phyloP scores from a whole-genome alignment of 2,797 vertebrate genomes.

The Hyperoplus lanceolatus region DNA sequence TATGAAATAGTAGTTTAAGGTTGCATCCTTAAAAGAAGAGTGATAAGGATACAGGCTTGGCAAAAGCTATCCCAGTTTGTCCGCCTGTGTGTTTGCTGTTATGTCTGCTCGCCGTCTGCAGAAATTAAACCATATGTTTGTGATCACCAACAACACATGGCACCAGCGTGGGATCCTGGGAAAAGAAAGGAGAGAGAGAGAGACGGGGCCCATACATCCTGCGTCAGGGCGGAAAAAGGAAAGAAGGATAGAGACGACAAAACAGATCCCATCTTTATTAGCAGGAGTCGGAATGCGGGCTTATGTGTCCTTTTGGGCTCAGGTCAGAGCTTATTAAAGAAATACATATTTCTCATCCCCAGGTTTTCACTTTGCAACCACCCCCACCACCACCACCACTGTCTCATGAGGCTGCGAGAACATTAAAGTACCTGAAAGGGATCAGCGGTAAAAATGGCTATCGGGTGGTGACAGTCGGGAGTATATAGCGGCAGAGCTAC shows the following conservation, averaged over 20 bases:
- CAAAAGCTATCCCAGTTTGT: conserved; percentile 42
- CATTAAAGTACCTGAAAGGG: conserved; percentile 80
- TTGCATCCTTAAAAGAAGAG: conserved; percentile 19
- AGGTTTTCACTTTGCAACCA: conserved; percentile 38
- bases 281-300: conserved; percentile 49
- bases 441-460: conserved; percentile 80
- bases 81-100: conserved; percentile 66
- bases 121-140: conserved; percentile 79
- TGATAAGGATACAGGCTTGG: conserved; percentile 5
- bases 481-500: conserved; percentile 81
- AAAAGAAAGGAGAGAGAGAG: conserved; percentile 56
- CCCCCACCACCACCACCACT: conserved; percentile 29
- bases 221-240: conserved; percentile 51
- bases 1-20: conserved; percentile 2
- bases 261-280: conserved; percentile 73
- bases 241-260: conserved; percentile 54
- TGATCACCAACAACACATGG: conserved; percentile 83
- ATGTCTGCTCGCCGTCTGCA: conserved; percentile 68
- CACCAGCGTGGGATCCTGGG: conserved; percentile 73
- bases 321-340: conserved; percentile 65
- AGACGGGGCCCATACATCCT: conserved; percentile 67
- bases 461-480: conserved; percentile 78
- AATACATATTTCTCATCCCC: conserved; percentile 62
- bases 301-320: conserved; percentile 61
- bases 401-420: conserved; percentile 67